Conservation (phyloP, 2,888 invertebrate species). For the Siphlonurus alternatus region DNA sequence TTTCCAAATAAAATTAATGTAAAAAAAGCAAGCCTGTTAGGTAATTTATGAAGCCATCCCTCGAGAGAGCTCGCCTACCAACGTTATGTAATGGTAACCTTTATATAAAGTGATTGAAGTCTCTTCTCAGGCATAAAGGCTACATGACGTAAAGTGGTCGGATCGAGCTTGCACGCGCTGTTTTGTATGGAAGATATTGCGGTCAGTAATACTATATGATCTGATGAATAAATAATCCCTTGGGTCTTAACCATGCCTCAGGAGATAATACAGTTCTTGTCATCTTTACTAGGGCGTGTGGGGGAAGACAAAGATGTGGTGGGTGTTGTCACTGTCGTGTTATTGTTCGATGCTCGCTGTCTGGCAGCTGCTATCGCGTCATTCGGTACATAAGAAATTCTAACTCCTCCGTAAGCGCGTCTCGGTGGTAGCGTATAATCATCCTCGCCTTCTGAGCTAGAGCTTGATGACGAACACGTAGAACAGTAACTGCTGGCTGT, state of each 20-base stretch:
- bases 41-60: too few relatives aligned
- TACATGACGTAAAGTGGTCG: too few relatives aligned
- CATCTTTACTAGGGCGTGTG: constrained; percentile 34
- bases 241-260: constrained; percentile 30
- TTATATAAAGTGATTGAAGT: not conserved
- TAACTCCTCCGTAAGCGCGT: constrained; percentile 60
- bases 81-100: too few relatives aligned
- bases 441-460: constrained; percentile 69
- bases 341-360: constrained; percentile 28
- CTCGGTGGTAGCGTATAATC: constrained; percentile 72
- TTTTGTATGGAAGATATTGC: not conserved
- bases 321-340: constrained; percentile 23
- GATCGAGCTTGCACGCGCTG: not conserved
- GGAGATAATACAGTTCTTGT: constrained; percentile 74
- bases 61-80: too few relatives aligned
- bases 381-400: constrained; percentile 86
- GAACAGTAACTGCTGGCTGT: constrained; percentile 44
- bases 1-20: too few relatives aligned
- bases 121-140: too few relatives aligned
- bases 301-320: constrained; percentile 19
- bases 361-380: constrained; percentile 73
- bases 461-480: constrained; percentile 52
- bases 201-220: not conserved
- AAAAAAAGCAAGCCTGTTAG: too few relatives aligned
- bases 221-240: constrained; percentile 19